Evolutionary conservation across 92 coral and sea anemone species (phyloP).

Genomic region (Phenganax marumi): DNA sequence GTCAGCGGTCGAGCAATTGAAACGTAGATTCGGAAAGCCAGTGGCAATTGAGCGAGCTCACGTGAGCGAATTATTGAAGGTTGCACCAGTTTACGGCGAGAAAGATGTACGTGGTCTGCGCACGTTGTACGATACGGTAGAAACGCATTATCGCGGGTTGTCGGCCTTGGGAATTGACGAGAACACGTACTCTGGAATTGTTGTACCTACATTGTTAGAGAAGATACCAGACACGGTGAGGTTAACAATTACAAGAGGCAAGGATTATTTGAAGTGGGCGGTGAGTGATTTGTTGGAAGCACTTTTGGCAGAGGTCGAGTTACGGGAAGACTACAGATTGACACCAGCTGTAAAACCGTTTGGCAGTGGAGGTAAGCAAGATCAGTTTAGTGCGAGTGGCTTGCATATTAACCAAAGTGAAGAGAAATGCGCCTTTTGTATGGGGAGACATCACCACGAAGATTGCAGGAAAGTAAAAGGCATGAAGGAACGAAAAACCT

Average conservation of each 20-base stretch:
- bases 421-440: neutral
- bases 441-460: neutral
- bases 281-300: slow-evolving; percentile 46
- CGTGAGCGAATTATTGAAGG: slow-evolving; percentile 44
- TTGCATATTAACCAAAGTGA: neutral
- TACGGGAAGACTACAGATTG: slow-evolving; percentile 41
- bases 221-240: slow-evolving; percentile 44
- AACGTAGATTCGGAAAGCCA: slow-evolving; percentile 37
- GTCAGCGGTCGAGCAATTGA: slow-evolving; percentile 43
- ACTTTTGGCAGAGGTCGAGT: slow-evolving; percentile 41
- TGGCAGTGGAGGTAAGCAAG: neutral
- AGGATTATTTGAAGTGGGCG: slow-evolving; percentile 28
- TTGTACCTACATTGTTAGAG: slow-evolving; percentile 49
- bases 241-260: slow-evolving; percentile 47
- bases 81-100: slow-evolving; percentile 18
- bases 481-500: neutral
- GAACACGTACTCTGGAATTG: slow-evolving; percentile 46
- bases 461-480: neutral
- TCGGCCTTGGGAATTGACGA: slow-evolving; percentile 17
- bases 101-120: slow-evolving; percentile 36
- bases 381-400: neutral
- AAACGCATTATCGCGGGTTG: slow-evolving; percentile 45
- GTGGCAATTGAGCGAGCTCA: slow-evolving; percentile 44
- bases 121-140: slow-evolving; percentile 28
- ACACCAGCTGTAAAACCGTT: neutral